Conservation (phyloP, 2,888 invertebrate genomes). For the Arenicola marina region DNA sequence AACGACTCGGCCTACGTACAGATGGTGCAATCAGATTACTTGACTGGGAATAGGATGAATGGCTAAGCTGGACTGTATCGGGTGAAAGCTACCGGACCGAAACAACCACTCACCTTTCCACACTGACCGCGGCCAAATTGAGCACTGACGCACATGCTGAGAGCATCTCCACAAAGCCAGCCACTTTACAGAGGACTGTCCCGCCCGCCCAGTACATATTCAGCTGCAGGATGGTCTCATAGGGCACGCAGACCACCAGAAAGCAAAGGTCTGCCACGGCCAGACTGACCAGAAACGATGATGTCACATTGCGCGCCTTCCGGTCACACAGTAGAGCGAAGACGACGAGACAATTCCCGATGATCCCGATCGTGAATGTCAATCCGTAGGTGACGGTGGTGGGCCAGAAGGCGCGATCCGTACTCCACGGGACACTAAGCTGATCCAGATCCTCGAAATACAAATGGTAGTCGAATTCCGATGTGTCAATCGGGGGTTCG, state of each 20-base stretch:
- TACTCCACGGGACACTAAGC: conserved; percentile 13
- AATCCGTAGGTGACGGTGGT: conserved; percentile 42
- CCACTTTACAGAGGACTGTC: conserved; percentile 62
- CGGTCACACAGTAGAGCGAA: conserved; percentile 61
- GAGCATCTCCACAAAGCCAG: conserved; percentile 63
- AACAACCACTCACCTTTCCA: conserved; percentile 63
- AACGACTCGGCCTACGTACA: too few relatives aligned
- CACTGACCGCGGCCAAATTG: conserved; percentile 64
- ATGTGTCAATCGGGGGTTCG: conserved; percentile 1
- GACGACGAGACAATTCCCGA: conserved; percentile 63
- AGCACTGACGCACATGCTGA: conserved; percentile 64
- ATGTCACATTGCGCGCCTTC: conserved; percentile 54
- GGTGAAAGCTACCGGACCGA: background rate
- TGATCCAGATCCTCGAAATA: conserved; percentile 8
- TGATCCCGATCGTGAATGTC: conserved; percentile 60
- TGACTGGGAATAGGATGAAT: too few relatives aligned
- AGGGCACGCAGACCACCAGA: conserved; percentile 62
- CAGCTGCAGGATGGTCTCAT: conserved; percentile 60
- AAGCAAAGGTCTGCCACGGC: conserved; percentile 63
- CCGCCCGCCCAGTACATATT: conserved; percentile 60
- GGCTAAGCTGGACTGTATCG: too few relatives aligned
- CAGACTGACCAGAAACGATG: conserved; percentile 54
- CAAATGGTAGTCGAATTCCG: conserved; percentile 6
- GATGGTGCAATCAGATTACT: too few relatives aligned
- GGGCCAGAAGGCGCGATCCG: conserved; percentile 35